Percentiles rank a stretch among this genome's conserved stretches.
Conservation (phyloP, 2,113 vertebrate species). For the Microcebus ravelobensis region DNA sequence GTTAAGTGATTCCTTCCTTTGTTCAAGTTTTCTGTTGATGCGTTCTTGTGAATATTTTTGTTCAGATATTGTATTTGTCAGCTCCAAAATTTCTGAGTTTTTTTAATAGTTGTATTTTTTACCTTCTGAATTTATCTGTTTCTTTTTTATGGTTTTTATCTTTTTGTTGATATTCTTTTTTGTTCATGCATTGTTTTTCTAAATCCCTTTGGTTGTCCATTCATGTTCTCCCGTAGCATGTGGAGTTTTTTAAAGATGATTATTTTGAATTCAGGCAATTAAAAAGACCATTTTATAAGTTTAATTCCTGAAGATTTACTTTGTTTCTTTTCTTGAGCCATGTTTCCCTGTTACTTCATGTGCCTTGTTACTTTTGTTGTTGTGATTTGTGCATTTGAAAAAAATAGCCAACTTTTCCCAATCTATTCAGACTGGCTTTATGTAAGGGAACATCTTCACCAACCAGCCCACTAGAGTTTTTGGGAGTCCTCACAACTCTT, state of each 20-base stretch:
- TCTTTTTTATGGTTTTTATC: not conserved
- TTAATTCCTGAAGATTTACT: not conserved
- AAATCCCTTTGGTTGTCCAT: not conserved
- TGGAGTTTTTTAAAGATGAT: not conserved
- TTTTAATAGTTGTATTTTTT: not conserved
- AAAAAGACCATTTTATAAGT: too few species aligned
- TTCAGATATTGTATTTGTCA: not conserved
- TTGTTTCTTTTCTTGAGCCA: not conserved
- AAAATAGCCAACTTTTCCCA: not conserved
- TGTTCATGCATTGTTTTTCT: not conserved
- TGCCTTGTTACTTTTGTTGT: not conserved
- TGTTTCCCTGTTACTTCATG: not conserved
- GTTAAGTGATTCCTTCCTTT: too few species aligned
- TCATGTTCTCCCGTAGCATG: not conserved
- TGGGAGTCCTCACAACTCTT: not conserved
- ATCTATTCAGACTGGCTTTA: not conserved
- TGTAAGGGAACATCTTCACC: not conserved
- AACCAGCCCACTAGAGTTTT: not conserved
- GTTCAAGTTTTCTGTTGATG: not conserved
- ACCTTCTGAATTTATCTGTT: not conserved
- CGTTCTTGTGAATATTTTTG: too few species aligned
- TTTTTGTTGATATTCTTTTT: not conserved
- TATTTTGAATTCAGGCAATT: not conserved
- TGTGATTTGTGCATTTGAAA: not conserved
- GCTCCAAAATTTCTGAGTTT: too few species aligned